A percentile compares a stretch with the other conserved stretches of the same genome.
Evolutionary conservation across 1,140 invertebrate genomes (phyloP).

Genomic region (Ostrea edulis): DNA sequence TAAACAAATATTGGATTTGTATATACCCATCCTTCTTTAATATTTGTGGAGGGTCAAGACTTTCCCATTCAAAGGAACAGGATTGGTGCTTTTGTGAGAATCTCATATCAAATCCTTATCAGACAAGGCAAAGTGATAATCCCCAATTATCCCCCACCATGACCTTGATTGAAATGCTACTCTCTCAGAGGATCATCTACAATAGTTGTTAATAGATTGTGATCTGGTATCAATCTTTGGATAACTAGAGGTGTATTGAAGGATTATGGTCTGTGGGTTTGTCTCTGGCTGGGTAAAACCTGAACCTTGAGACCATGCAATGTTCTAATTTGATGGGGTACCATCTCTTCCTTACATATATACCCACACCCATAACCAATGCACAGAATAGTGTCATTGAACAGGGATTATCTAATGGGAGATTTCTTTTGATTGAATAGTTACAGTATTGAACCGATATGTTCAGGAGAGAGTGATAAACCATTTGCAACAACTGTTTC

Average conservation of each 20-base stretch:
- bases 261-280: background rate
- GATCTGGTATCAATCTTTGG: constrained; percentile 16
- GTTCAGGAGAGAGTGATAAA: no score
- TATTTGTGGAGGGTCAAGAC: background rate
- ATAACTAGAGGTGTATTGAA: constrained; percentile 28
- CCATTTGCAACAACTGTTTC: no score
- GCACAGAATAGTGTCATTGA: no score
- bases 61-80: background rate
- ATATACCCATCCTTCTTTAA: background rate
- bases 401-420: no score
- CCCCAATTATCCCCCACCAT: background rate
- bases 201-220: background rate
- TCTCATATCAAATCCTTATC: constrained; percentile 1
- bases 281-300: constrained; percentile 2
- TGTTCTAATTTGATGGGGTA: background rate
- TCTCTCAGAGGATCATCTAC: background rate
- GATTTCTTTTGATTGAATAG: no score
- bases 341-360: no score
- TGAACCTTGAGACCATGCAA: background rate
- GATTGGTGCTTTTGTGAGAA: constrained; percentile 21
- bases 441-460: no score
- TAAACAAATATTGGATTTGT: constrained; percentile 25
- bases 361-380: background rate
- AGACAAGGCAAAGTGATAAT: constrained; percentile 10
- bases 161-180: constrained; percentile 16